Base-by-base conservation (phyloP, 2,113 vertebrate genomes). In the Neotoma lepida region DNA sequence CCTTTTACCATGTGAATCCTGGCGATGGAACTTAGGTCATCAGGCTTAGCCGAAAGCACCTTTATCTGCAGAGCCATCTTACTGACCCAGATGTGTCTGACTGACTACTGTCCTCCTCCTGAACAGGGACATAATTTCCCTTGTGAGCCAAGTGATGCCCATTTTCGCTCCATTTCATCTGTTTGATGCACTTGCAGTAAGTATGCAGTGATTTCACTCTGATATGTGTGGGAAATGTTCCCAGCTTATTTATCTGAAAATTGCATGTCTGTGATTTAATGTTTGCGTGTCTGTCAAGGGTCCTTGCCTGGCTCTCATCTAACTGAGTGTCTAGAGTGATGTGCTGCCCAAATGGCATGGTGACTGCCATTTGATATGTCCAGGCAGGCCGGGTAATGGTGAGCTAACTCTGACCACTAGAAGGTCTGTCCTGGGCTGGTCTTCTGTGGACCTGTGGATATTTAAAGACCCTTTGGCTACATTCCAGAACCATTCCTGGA, bases 171-270 rank as follows among this genome's bases (percentile, higher is more conserved):
- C 98, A 0, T 98, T 98, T 90, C 98, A 98, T 93, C 78, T 98
- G 24, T 97, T 98, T 30, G 98, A 98, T 87, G 98, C 98, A 10
- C 97, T 96, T 39, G 98, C 97, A 12, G 98, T 98, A 93, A 98
- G 98, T 98, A 97, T 96, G 89, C 73, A 85, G 41, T 30, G 46
- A 20, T 74, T 70, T 78, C 49, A 51, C 41, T 63, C 12, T 30
- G 20, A 5, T 35, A 7, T 22, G 33, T 15, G 10, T 41, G 46
- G 56, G 26, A 68, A 51, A 74, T 41, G 24, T 71, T 82, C 51
- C 61, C 58, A 14, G 35, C 17, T 80, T 88, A 13, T 94, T 82
- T 80, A 86, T 82, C 63, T 93, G 64, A 86, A 90, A 58, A 73
- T 78, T n/a, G 22, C 70, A 39, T n/a, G 2, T 5, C 71, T 26